Evolutionary conservation across 1,140 invertebrate species (phyloP).

Genomic region (Brachionus sp.): DNA sequence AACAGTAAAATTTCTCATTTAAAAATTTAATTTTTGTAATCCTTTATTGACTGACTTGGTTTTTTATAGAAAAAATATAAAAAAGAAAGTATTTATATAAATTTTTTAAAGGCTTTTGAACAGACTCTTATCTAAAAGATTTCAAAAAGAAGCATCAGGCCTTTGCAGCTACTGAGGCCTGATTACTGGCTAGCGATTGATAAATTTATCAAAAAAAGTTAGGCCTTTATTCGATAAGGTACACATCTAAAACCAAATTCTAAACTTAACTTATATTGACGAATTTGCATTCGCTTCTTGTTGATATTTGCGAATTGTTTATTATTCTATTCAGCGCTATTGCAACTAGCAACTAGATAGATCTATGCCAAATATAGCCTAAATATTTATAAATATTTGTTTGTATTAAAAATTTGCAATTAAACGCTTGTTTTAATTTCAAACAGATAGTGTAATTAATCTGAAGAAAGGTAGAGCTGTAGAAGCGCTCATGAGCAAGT

Average conservation of each 20-base stretch:
- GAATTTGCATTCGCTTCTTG: not conserved
- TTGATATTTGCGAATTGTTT: not conserved
- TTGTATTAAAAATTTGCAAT: not conserved
- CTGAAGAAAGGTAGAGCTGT: not conserved
- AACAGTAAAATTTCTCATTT: not conserved
- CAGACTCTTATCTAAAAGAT: not conserved
- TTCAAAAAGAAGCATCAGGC: not conserved
- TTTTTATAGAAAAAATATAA: not conserved
- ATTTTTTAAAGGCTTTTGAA: not conserved
- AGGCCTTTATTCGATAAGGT: not conserved
- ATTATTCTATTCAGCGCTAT: not conserved
- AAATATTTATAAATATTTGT: not conserved
- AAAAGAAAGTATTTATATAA: not conserved
- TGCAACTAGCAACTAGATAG: not conserved
- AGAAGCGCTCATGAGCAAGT: not conserved
- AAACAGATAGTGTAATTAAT: constrained; percentile 14
- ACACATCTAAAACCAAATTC: not conserved
- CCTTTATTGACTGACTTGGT: not conserved
- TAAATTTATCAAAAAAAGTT: not conserved
- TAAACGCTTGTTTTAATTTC: constrained; percentile 21
- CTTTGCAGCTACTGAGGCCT: not conserved
- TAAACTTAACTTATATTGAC: not conserved
- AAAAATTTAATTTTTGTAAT: not conserved
- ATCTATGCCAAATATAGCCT: constrained; percentile 6
- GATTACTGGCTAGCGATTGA: not conserved